These are phyloP conservation scores for Sisyra nigra DNA, from an alignment of 2,888 invertebrate genomes.

Conservation along the genomic window DNA sequence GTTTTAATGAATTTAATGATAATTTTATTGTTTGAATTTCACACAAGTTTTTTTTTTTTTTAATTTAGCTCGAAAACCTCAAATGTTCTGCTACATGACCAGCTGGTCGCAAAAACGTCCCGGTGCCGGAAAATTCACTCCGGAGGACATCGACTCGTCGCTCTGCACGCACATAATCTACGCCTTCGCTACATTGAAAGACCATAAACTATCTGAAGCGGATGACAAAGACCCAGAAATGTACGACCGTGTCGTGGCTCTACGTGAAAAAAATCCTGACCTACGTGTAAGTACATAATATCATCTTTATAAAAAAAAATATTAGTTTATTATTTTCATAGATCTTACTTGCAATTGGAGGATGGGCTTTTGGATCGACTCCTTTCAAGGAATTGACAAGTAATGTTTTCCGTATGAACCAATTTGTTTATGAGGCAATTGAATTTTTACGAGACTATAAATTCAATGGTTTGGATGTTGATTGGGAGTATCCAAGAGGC, in stretches of 20 bases:
- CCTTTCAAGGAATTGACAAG: slow-evolving; percentile 86
- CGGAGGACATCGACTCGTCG: slow-evolving; percentile 73
- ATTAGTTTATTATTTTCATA: slow-evolving; percentile 21
- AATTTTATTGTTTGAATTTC: too few species aligned
- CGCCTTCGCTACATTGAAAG: slow-evolving; percentile 83
- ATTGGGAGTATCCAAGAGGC: slow-evolving; percentile 89
- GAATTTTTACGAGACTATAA: slow-evolving; percentile 82
- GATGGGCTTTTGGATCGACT: slow-evolving; percentile 92
- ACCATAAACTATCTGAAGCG: slow-evolving; percentile 64
- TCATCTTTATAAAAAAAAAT: background rate
- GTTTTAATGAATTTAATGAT: too few species aligned
- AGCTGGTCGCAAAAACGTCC: slow-evolving; percentile 92
- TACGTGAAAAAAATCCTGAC: slow-evolving; percentile 78
- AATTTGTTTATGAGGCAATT: slow-evolving; percentile 88
- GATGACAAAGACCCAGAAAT: slow-evolving; percentile 71
- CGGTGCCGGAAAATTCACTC: slow-evolving; percentile 73
- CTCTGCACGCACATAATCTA: slow-evolving; percentile 92
- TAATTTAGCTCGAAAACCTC: slow-evolving; percentile 57
- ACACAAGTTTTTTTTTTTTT: slow-evolving; percentile 12
- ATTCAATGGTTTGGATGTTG: slow-evolving; percentile 84
- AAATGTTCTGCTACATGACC: slow-evolving; percentile 88
- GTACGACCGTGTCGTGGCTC: slow-evolving; percentile 69
- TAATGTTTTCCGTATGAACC: slow-evolving; percentile 86
- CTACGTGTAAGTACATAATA: slow-evolving; percentile 43
- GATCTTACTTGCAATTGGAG: slow-evolving; percentile 77